Base-by-base conservation (phyloP, 2,113 vertebrate genomes). In the Brachirus orientalis region DNA sequence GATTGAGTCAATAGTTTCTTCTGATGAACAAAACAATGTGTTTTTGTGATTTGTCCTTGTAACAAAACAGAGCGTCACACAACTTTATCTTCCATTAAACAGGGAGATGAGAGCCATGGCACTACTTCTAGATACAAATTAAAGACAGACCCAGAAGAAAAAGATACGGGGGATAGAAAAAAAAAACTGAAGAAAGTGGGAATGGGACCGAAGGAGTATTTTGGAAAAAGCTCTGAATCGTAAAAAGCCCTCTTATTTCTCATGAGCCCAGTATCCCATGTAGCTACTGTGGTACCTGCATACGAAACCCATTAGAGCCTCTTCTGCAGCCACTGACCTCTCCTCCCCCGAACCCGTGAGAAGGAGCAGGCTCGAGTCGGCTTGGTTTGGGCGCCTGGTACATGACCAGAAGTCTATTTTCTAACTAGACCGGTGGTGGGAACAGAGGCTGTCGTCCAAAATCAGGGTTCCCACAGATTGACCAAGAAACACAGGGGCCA, bases 391-490 rank as follows among this genome's bases (percentile, higher is more conserved):
- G 88, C 66, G 87, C 86, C 69, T 84, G 81, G 77, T 89, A 79
- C 78, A 73, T 59, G 66, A 87, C 67, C 81, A 86, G 12, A 80
- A 70, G 77, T 90, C 88, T 93, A 91, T 91, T 93, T 93, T 92
- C 89, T 90, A 92, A 91, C 89, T 77, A 69, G 72, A 82, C 73
- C 67, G 80, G 69, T 89, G 90, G 89, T 94, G 93, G 93, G 93
- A 94, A 94, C 90, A 75, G 80, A 84, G 84, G 77, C 88, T 72
- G 76, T 40, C 51, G 75, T 91, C 90, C 91, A 93, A 91, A 88
- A 88, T 87, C 88, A 87, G 66, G 77, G 87, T 94, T 94, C 93
- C 92, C 93, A 94, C 93, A 94, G 91, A 89, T 82, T 82, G 87
- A 90, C 89, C 62, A 51, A 88, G 84, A 90, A 92, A 85, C 57